Evolutionary conservation across 2,113 vertebrate genomes (phyloP).

Genomic region (Indri indri): DNA sequence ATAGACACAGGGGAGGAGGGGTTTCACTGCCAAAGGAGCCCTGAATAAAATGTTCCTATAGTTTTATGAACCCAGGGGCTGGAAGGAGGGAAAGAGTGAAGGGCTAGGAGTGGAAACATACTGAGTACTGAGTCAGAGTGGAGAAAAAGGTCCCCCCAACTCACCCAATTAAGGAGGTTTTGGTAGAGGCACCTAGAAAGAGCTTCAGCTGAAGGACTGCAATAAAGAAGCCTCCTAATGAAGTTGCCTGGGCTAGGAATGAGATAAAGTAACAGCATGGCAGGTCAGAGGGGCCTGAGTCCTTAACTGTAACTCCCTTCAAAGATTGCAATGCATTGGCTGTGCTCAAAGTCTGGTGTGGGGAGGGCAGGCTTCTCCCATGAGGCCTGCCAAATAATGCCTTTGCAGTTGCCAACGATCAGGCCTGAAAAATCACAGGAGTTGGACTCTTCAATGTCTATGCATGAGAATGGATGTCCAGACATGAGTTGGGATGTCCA

Average conservation of each 20-base stretch:
- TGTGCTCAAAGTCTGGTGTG: neutral
- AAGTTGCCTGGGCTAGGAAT: neutral
- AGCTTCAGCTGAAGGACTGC: neutral
- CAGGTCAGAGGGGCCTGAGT: neutral
- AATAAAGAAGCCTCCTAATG: neutral
- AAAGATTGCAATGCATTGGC: neutral
- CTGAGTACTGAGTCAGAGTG: neutral
- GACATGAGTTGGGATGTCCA: neutral
- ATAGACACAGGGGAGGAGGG: neutral
- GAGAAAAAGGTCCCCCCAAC: neutral
- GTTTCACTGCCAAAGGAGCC: neutral
- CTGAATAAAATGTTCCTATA: neutral
- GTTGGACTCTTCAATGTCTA: neutral
- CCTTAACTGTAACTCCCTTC: neutral
- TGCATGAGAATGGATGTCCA: neutral
- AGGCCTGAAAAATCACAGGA: neutral
- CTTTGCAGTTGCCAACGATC: neutral
- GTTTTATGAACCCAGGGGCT: neutral
- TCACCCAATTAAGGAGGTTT: neutral
- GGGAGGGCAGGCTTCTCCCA: neutral
- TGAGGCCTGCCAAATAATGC: neutral
- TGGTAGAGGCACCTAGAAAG: neutral
- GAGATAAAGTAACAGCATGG: neutral
- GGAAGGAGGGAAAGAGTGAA: neutral
- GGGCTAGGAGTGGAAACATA: neutral